These are phyloP conservation scores for Cryptoprocta ferox DNA, from an alignment of 2,797 vertebrate species.

Conservation along the genomic window DNA sequence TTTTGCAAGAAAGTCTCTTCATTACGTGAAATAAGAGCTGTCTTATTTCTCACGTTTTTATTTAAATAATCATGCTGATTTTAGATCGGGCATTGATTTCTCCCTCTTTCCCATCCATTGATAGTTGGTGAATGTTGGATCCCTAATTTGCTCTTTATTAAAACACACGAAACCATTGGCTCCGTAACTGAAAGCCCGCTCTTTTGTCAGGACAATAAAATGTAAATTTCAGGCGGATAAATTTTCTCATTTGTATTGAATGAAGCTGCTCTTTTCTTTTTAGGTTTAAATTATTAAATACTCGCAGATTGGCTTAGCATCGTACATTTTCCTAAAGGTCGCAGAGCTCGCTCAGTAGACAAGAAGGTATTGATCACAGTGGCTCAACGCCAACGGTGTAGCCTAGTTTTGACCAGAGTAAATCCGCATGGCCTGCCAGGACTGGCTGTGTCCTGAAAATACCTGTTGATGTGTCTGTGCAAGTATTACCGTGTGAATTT, in stretches of 20 bases:
- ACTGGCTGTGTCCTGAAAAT: conserved; percentile 24
- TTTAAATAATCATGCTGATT: conserved; percentile 79
- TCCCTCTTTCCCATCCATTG: conserved; percentile 59
- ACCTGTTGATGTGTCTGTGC: conserved; percentile 73
- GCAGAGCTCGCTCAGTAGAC: conserved; percentile 91
- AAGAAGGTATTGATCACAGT: conserved; percentile 88
- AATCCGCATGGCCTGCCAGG: neutral
- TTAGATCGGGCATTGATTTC: conserved; percentile 82
- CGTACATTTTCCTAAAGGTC: conserved; percentile 92
- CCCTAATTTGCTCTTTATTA: conserved; percentile 87
- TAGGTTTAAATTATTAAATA: conserved; percentile 93
- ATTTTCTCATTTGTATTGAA: conserved; percentile 88
- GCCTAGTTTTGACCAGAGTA: conserved; percentile 61
- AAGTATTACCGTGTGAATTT: conserved; percentile 49
- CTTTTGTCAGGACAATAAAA: conserved; percentile 86
- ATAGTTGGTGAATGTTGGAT: conserved; percentile 77
- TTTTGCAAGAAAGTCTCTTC: conserved; percentile 68
- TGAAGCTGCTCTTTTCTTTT: conserved; percentile 86
- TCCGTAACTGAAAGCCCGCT: conserved; percentile 87
- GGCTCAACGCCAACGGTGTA: conserved; percentile 59
- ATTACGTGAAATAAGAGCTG: conserved; percentile 35
- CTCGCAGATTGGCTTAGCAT: conserved; percentile 89
- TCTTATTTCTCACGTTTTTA: conserved; percentile 82
- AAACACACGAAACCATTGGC: conserved; percentile 84
- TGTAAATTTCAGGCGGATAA: conserved; percentile 86